These are phyloP conservation scores for Formica aserva DNA, from an alignment of 2,888 invertebrate genomes.

Conservation along the genomic window DNA sequence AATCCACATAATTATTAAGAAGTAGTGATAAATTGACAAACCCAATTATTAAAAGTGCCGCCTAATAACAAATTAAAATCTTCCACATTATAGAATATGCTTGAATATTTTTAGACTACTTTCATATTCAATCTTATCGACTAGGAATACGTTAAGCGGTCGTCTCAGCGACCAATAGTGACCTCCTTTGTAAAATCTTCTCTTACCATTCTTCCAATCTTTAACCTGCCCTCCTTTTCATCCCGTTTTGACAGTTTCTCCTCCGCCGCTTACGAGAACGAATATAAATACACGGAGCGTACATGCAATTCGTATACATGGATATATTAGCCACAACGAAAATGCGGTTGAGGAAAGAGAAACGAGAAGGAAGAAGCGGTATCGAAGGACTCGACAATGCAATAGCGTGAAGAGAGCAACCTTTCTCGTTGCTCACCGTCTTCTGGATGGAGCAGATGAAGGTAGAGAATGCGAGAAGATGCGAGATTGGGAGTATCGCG, in stretches of 20 bases:
- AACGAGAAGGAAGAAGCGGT: slow-evolving; percentile 26
- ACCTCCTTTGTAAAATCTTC: slow-evolving; percentile 60
- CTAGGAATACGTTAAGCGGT: slow-evolving; percentile 13
- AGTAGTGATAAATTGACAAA: neutral
- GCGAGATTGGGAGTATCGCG: slow-evolving; percentile 32
- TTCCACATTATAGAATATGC: neutral
- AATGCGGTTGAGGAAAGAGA: neutral
- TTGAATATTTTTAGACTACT: slow-evolving; percentile 26
- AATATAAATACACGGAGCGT: slow-evolving; percentile 67
- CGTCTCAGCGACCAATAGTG: slow-evolving; percentile 46
- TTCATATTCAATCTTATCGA: slow-evolving; percentile 38
- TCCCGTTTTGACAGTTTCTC: neutral
- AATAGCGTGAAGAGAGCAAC: slow-evolving; percentile 5
- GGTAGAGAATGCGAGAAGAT: slow-evolving; percentile 30
- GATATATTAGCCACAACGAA: slow-evolving; percentile 36
- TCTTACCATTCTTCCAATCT: neutral
- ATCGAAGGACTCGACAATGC: slow-evolving; percentile 34
- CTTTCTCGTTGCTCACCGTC: slow-evolving; percentile 6
- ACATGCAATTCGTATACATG: slow-evolving; percentile 30
- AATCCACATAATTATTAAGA: neutral
- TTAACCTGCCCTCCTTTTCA: neutral
- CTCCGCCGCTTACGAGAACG: slow-evolving; percentile 30
- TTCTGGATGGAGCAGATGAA: slow-evolving; percentile 2
- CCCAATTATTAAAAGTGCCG: slow-evolving; percentile 24
- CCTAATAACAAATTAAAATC: neutral